Percentiles rank a stretch among this genome's conserved stretches.
Conservation (phyloP, 2,113 vertebrate genomes). For the Dasyornis broadbenti region DNA sequence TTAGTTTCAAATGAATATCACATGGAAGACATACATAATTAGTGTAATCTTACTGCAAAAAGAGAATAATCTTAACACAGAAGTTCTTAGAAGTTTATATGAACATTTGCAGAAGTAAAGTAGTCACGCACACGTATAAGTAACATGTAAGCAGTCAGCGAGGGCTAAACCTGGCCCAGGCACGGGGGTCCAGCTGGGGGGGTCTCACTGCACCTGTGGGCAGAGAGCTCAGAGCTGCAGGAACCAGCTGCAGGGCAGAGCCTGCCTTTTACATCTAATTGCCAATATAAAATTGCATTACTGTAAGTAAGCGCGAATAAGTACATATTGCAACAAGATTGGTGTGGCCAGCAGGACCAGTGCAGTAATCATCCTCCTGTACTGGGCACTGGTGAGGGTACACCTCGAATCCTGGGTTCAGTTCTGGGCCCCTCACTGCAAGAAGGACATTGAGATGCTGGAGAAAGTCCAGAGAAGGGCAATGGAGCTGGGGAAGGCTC, state of each 20-base stretch:
- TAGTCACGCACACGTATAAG: neutral
- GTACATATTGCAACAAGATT: neutral
- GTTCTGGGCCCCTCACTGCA: neutral
- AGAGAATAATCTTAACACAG: neutral
- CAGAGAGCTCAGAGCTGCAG: neutral
- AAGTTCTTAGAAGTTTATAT: neutral
- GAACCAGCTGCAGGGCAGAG: neutral
- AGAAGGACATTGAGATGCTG: too few species aligned
- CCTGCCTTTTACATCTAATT: neutral
- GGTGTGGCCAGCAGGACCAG: neutral
- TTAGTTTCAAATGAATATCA: neutral
- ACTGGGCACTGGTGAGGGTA: fast-evolving
- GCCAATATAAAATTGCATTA: neutral
- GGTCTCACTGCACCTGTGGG: neutral
- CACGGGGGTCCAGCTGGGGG: fast-evolving
- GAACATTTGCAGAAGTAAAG: neutral
- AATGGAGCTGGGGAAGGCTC: neutral
- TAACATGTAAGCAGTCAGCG: neutral
- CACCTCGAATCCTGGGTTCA: neutral
- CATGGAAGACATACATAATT: neutral
- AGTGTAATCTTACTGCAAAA: neutral
- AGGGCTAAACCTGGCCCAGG: neutral
- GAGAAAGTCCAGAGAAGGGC: neutral
- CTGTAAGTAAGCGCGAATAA: neutral
- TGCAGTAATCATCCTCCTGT: fast-evolving